Conservation (phyloP, 2,797 vertebrate species). For the Alexandromys oeconomus region DNA sequence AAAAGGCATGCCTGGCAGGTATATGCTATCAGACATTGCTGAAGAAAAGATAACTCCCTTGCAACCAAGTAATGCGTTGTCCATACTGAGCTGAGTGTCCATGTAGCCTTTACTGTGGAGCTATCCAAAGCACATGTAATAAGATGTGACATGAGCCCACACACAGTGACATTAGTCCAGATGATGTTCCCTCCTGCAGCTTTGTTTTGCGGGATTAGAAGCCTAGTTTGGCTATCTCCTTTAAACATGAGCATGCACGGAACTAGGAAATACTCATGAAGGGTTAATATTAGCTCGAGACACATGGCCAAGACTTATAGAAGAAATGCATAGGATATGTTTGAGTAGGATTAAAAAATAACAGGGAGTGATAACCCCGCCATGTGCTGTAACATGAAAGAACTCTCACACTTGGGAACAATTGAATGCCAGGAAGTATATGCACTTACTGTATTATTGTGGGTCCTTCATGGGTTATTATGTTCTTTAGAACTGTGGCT, state of each 20-base stretch:
- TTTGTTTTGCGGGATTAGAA: neutral
- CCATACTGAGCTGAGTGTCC: neutral
- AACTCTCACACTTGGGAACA: slow-evolving; percentile 38
- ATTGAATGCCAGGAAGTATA: neutral
- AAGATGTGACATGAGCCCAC: neutral
- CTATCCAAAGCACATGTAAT: neutral
- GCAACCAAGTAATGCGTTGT: slow-evolving; percentile 15
- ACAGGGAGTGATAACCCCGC: neutral
- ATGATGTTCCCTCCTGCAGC: neutral
- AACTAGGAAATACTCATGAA: slow-evolving; percentile 20
- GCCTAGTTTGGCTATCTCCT: slow-evolving; percentile 20
- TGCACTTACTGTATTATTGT: neutral
- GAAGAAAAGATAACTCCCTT: slow-evolving; percentile 6
- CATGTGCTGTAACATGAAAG: slow-evolving; percentile 24
- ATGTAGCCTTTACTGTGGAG: neutral
- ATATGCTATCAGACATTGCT: neutral
- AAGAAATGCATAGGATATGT: slow-evolving; percentile 46
- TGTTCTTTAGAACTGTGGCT: neutral
- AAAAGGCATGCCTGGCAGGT: neutral
- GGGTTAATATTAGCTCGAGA: slow-evolving; percentile 33
- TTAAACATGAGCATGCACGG: slow-evolving; percentile 36
- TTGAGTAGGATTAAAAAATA: slow-evolving; percentile 7
- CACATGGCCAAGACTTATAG: slow-evolving; percentile 43
- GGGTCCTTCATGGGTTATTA: neutral
- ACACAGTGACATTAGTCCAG: neutral